Conservation (phyloP, 2,888 invertebrate species). For the Apotomis turbidana region DNA sequence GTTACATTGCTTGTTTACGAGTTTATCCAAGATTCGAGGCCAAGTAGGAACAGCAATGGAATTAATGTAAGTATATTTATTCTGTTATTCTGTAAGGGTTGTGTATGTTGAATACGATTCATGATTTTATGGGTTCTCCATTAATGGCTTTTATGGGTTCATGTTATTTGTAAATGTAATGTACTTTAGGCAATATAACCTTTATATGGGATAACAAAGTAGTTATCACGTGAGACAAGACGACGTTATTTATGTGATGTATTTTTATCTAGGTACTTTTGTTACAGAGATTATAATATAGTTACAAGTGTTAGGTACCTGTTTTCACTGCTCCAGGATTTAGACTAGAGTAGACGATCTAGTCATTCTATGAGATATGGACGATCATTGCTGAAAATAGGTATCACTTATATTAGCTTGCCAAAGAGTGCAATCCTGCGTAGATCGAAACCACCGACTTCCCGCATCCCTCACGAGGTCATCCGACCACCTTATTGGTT, state of each 20-base stretch:
- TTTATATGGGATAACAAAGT: slow-evolving; percentile 16
- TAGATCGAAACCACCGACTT: no score
- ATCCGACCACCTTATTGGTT: no score
- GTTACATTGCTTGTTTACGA: neutral
- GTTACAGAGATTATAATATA: no score
- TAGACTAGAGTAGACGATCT: no score
- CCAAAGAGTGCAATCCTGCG: no score
- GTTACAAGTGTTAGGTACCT: no score
- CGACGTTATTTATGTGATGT: neutral
- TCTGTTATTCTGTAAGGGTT: neutral
- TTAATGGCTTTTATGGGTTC: slow-evolving; percentile 26
- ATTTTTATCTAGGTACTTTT: no score
- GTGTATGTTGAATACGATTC: slow-evolving; percentile 3
- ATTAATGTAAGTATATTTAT: neutral
- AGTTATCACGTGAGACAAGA: neutral
- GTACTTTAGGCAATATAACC: slow-evolving; percentile 23
- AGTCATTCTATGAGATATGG: no score
- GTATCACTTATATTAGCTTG: no score
- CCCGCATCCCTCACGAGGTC: no score
- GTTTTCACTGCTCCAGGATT: no score
- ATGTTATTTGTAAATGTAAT: slow-evolving; percentile 27
- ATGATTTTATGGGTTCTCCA: slow-evolving; percentile 34
- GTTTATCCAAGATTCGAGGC: neutral
- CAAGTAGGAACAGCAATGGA: slow-evolving; percentile 15
- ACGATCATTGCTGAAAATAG: no score